Percentiles rank a stretch among this genome's conserved stretches.
Evolutionary conservation across 2,888 invertebrate species (phyloP).

Genomic region (Carabus problematicus): DNA sequence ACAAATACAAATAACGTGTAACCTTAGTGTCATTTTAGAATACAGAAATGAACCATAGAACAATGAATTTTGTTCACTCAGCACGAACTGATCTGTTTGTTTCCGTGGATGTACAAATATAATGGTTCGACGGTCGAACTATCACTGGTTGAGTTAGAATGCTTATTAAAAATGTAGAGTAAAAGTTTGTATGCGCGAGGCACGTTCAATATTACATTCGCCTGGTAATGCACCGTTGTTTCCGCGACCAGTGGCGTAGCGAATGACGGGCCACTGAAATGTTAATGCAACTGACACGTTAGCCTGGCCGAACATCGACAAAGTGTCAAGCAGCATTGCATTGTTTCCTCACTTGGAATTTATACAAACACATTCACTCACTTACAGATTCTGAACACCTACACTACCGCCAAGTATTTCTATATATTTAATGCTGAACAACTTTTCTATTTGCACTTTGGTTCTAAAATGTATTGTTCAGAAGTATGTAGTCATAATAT

Average conservation of each 20-base stretch:
- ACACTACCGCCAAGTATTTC: too few relatives aligned
- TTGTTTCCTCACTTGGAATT: not conserved
- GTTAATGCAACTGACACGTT: constrained; percentile 1
- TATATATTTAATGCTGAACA: too few relatives aligned
- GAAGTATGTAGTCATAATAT: too few relatives aligned
- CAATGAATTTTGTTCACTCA: too few relatives aligned
- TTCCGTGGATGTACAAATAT: not conserved
- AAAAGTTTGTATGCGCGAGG: constrained; percentile 3
- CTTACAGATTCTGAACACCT: too few relatives aligned
- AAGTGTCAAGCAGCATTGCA: not conserved
- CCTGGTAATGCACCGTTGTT: too few relatives aligned
- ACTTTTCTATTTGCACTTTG: too few relatives aligned
- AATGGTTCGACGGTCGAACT: constrained; percentile 2
- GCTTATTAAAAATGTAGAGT: constrained; percentile 4
- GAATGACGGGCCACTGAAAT: constrained; percentile 11
- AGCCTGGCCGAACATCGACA: constrained; percentile 5
- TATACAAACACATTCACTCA: too few relatives aligned
- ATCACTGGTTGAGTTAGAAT: constrained; percentile 8
- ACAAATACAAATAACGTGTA: too few relatives aligned
- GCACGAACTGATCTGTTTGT: not conserved
- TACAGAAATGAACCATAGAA: too few relatives aligned
- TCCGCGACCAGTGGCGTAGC: not conserved
- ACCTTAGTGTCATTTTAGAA: too few relatives aligned
- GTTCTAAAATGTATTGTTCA: too few relatives aligned
- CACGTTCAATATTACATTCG: constrained; percentile 9